phyloP scores from a whole-genome alignment of 2,888 invertebrate genomes.

The Pterostichus niger region DNA sequence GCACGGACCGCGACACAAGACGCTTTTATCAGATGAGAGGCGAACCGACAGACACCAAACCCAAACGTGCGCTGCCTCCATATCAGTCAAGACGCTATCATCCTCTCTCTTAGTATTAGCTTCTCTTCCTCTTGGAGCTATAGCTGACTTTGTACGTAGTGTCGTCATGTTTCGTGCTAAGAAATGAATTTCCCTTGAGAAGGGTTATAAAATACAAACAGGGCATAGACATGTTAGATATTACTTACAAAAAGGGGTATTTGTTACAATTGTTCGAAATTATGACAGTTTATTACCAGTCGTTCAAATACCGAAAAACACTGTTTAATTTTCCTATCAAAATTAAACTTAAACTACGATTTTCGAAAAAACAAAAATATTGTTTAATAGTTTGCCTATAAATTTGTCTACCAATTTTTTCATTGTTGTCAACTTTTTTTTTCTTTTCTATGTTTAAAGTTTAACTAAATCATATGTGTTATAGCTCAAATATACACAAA shows the following conservation, averaged over 20 bases:
- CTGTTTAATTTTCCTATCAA: no score
- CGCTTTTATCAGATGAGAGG: conserved; percentile 46
- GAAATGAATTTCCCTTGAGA: conserved; percentile 32
- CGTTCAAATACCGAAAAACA: no score
- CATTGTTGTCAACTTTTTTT: no score
- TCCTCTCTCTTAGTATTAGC: conserved; percentile 4
- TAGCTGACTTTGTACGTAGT: conserved; percentile 1
- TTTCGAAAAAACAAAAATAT: no score
- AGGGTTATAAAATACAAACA: background rate
- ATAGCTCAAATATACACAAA: no score
- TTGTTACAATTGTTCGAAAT: background rate
- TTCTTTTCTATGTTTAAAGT: no score
- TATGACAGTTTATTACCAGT: no score
- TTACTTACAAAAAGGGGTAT: no score
- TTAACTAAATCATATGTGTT: no score
- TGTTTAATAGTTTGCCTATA: no score
- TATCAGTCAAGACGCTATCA: conserved; percentile 28
- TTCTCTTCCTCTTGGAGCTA: background rate
- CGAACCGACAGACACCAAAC: conserved; percentile 34
- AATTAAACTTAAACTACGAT: no score
- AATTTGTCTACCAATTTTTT: no score
- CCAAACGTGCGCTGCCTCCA: conserved; percentile 37
- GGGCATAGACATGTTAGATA: background rate
- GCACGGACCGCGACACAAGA: conserved; percentile 9
- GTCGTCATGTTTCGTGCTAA: conserved; percentile 6